phyloP scores from a whole-genome alignment of 2,797 vertebrate species.

The Xerus rutilus region DNA sequence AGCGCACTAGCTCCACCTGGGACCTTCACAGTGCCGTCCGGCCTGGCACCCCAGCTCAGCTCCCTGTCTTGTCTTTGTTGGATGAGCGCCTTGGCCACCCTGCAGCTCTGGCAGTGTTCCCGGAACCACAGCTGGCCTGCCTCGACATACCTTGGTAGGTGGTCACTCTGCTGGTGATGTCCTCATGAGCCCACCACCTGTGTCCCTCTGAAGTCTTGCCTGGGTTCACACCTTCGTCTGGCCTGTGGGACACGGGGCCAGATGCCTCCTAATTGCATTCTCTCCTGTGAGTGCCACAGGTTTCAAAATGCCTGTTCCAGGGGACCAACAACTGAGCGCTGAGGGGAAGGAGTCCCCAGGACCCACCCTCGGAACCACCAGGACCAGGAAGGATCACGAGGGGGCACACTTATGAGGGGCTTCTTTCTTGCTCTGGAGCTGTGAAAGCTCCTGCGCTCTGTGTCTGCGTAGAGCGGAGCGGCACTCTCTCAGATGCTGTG shows the following conservation, averaged over 20 bases:
- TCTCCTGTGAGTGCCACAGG: neutral
- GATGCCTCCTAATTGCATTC: no score
- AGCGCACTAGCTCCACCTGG: no score
- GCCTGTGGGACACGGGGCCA: neutral
- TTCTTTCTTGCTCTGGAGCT: no score
- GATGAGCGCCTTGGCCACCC: rapidly evolving
- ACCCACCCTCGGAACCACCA: no score
- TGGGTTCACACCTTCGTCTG: rapidly evolving
- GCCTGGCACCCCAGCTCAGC: no score
- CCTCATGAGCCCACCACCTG: no score
- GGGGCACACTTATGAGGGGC: neutral
- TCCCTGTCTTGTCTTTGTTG: neutral
- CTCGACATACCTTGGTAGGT: no score
- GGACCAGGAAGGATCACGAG: no score
- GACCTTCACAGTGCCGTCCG: no score
- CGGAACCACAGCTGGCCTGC: neutral
- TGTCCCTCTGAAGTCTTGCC: neutral
- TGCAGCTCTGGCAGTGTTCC: neutral
- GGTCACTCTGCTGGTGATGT: neutral
- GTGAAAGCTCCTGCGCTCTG: no score
- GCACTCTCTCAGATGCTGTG: no score
- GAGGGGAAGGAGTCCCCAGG: neutral
- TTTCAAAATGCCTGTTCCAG: neutral
- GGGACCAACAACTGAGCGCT: neutral
- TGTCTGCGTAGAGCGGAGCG: no score